Evolutionary conservation across 2,113 vertebrate genomes (phyloP).

Genomic region (Microcebus murinus): DNA sequence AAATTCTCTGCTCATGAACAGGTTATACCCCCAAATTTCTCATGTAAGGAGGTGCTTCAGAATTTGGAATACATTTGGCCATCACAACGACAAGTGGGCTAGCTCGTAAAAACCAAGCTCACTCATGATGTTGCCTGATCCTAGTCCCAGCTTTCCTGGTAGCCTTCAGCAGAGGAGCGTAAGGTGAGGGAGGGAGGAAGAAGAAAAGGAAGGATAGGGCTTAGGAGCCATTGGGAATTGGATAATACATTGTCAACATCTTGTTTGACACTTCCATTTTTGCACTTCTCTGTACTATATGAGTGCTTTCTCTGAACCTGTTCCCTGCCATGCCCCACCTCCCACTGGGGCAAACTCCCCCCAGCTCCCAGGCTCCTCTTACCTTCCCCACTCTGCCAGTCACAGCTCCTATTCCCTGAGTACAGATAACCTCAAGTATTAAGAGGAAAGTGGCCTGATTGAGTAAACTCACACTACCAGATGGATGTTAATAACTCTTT

Average conservation of each 20-base stretch:
- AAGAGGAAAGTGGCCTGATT: not conserved
- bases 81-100: not conserved
- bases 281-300: not conserved
- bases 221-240: not conserved
- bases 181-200: not conserved
- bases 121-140: not conserved
- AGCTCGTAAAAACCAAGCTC: constrained; percentile 2
- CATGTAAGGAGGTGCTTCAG: not conserved
- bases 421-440: not conserved
- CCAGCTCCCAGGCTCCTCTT: not conserved
- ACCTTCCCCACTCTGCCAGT: not conserved
- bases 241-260: not conserved
- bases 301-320: not conserved
- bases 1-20: not conserved
- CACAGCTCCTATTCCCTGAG: not conserved
- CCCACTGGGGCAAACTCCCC: not conserved
- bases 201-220: not conserved
- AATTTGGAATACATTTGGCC: not conserved
- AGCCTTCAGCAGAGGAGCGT: not conserved
- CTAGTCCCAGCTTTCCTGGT: not conserved
- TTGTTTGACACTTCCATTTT: not conserved
- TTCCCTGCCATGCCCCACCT: no score
- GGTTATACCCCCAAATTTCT: no score
- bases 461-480: not conserved
- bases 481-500: not conserved